Percentiles rank a stretch among this genome's conserved stretches.
Evolutionary conservation across 1,140 invertebrate species (phyloP).

Genomic region (Drosophila bocqueti): DNA sequence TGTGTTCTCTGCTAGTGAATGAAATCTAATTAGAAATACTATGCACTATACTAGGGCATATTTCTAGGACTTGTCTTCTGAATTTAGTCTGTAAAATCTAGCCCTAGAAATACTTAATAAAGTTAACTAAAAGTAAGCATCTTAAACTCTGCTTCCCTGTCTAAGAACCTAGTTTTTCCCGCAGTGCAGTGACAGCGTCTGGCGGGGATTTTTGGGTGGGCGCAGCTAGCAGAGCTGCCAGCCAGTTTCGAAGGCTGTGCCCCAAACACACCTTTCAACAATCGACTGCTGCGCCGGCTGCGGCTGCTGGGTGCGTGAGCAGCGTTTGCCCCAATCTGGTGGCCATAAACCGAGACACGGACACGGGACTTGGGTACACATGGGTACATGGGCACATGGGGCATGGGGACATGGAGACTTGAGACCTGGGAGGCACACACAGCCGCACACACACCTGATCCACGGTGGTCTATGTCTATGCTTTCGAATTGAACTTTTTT

Average conservation of each 20-base stretch:
- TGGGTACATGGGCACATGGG: constrained; percentile 5
- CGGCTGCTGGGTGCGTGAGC: constrained; percentile 69
- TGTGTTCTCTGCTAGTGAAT: no score
- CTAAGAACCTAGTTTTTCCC: neutral
- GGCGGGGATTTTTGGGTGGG: constrained; percentile 59
- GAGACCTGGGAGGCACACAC: constrained; percentile 20
- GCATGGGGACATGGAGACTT: constrained; percentile 21
- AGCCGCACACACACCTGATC: constrained; percentile 57
- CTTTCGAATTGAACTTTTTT: constrained; percentile 82
- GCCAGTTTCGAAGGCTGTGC: constrained; percentile 79
- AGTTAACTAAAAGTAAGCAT: no score
- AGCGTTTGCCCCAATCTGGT: constrained; percentile 52
- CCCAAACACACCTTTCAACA: constrained; percentile 79
- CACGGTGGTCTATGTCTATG: constrained; percentile 47
- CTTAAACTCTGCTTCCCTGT: neutral
- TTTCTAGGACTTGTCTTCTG: no score
- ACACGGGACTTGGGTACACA: constrained; percentile 15
- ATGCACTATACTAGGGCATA: no score
- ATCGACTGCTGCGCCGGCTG: constrained; percentile 35
- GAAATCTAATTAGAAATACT: no score
- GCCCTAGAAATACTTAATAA: no score
- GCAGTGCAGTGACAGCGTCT: constrained; percentile 35
- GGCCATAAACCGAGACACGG: constrained; percentile 48
- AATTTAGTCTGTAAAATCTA: no score
- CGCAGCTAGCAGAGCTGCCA: constrained; percentile 58